phyloP scores from a whole-genome alignment of 53 echinoderm and acorn worm genomes.

The Holothuria leucospilota region DNA sequence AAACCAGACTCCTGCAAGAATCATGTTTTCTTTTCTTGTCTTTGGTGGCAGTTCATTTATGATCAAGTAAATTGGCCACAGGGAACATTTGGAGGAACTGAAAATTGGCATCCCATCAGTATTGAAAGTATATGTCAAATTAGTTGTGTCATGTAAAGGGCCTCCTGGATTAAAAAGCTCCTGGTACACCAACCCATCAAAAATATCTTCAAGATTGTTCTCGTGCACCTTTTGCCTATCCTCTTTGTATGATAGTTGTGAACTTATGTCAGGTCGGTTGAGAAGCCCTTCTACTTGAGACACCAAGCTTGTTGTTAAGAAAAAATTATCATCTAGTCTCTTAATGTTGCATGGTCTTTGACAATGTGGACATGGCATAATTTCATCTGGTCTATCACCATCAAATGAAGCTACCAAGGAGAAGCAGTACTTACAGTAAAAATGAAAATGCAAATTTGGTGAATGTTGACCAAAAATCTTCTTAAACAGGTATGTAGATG shows the following conservation, averaged over 20 bases:
- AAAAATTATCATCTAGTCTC: slow-evolving; percentile 7
- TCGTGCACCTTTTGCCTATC: neutral
- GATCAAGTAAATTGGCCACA: slow-evolving; percentile 31
- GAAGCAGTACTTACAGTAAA: slow-evolving; percentile 21
- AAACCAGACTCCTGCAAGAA: slow-evolving; percentile 33
- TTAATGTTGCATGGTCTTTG: neutral
- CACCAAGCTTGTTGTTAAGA: neutral
- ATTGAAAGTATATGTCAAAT: slow-evolving; percentile 10
- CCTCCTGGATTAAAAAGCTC: neutral
- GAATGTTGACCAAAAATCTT: neutral
- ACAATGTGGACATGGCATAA: slow-evolving; percentile 32
- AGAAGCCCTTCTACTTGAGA: slow-evolving; percentile 28
- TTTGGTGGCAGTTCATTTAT: slow-evolving; percentile 29
- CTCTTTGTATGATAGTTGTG: neutral
- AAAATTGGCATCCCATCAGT: slow-evolving; percentile 25
- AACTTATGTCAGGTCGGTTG: neutral
- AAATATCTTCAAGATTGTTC: neutral
- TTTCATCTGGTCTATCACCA: neutral
- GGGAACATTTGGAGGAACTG: slow-evolving; percentile 7
- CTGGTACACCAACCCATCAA: neutral
- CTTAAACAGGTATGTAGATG: neutral
- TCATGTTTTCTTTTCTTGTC: neutral
- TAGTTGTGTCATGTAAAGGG: neutral
- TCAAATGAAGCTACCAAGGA: neutral
- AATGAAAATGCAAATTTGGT: slow-evolving; percentile 16